Conservation (phyloP, 2,888 invertebrate species). For the Crematogaster levior region DNA sequence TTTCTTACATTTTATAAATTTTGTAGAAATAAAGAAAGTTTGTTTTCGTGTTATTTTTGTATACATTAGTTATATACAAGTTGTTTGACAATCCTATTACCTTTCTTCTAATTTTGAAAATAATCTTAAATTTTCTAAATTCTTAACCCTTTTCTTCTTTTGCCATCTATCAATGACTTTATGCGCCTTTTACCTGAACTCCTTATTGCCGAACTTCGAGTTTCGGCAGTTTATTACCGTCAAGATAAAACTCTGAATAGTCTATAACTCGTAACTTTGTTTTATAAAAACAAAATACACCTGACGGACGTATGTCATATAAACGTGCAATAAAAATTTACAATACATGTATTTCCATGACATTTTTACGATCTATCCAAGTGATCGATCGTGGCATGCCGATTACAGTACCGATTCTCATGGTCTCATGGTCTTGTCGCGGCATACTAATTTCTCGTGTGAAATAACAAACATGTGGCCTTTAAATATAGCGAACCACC, state of each 20-base stretch:
- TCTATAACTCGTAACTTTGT: neutral
- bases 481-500: slow-evolving; percentile 74
- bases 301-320: no score
- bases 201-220: neutral
- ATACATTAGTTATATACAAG: no score
- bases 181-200: neutral
- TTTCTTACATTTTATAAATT: neutral
- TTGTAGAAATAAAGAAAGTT: neutral
- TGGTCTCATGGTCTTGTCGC: neutral
- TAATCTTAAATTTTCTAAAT: neutral
- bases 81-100: neutral
- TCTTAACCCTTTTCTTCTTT: neutral
- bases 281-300: neutral
- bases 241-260: neutral
- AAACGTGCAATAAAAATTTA: neutral
- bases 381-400: neutral
- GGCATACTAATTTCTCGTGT: slow-evolving; percentile 75
- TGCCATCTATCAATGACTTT: neutral
- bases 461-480: slow-evolving; percentile 83
- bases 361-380: neutral
- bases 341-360: neutral
- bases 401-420: slow-evolving; percentile 22
- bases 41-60: neutral
- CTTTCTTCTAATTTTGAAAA: neutral
- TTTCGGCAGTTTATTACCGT: neutral